Conservation (phyloP, 2,888 invertebrate genomes). For the Caenorhabditis becei region DNA sequence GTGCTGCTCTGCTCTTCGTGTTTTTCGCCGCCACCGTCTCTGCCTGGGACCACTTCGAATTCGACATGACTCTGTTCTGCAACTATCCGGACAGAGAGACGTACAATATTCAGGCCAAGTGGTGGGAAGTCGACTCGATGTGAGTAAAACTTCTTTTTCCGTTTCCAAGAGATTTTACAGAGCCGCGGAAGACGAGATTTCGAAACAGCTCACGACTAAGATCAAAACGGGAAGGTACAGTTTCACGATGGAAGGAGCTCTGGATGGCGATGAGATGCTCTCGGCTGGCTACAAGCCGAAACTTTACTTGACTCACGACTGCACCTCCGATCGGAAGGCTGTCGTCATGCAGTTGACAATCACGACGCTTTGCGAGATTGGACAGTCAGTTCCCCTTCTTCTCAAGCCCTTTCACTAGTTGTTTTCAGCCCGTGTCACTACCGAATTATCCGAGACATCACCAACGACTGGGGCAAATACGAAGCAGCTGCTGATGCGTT, state of each 20-base stretch:
- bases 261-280: slow-evolving; percentile 29
- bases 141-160: neutral
- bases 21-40: neutral
- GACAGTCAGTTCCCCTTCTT: slow-evolving; percentile 17
- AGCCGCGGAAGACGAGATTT: neutral
- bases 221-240: slow-evolving; percentile 14
- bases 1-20: slow-evolving; percentile 1
- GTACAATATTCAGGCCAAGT: slow-evolving; percentile 19
- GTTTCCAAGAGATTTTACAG: neutral
- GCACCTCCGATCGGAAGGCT: slow-evolving; percentile 18
- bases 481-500: neutral
- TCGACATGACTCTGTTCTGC: slow-evolving; percentile 44
- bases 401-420: too few relatives aligned
- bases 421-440: slow-evolving; percentile 33
- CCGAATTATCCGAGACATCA: slow-evolving; percentile 34
- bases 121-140: slow-evolving; percentile 19
- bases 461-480: slow-evolving; percentile 31
- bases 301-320: slow-evolving; percentile 26
- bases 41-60: slow-evolving; percentile 39
- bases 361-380: slow-evolving; percentile 27
- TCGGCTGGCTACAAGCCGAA: slow-evolving; percentile 25
- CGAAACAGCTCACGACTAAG: neutral
- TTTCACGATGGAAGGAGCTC: slow-evolving; percentile 27
- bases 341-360: slow-evolving; percentile 20
- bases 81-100: neutral